Evolutionary conservation across 2,113 vertebrate genomes (phyloP), one percentile per base, ranked within the genome.

Genomic region (Entelurus aequoreus): DNA sequence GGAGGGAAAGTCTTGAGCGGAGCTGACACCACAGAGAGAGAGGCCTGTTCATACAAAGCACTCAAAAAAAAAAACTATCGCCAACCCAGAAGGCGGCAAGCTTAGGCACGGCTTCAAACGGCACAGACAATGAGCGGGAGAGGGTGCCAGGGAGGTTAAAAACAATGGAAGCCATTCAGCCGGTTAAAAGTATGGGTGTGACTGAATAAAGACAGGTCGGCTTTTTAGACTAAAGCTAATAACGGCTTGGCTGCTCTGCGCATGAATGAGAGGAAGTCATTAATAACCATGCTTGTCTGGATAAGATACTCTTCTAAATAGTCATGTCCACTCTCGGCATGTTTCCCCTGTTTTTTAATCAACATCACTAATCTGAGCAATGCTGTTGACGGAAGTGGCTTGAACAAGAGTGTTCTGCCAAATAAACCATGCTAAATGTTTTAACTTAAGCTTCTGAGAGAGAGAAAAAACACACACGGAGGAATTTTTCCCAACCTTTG

Each of bases 401-500:
- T 68, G n/a, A 62, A 60, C 44, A 38, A 50, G 48, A 42, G 54
- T 47, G 47, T 74, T 59, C 36, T 64, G 74, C 54, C 49, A 50
- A 64, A 68, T 62, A 65, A 75, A 65, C 6, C 55, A 60, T 2
- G 4, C 28, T 54, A 57, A 63, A 16, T 51, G 15, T 28, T 54
- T 72, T 13, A 57, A 57, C 16, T 5, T 13, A 55, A 38, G 35
- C 11, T 55, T 55, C 38, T 16, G 12, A 7, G 8, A 16, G 36
- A 38, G 36, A 37, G 9, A 37, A 55, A 6, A 55, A 35, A 57
- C n/a, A 44, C 55, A 57, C 16, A 40, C 15, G n/a, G 6, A n/a
- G 38, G 15, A 6, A 5, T 40, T 11, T 35, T 16, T 9, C 51
- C 80, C 46, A 63, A 96, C 97, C 94, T 98, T 98, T 63, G 97